Evolutionary conservation across 2,797 vertebrate species (phyloP), one percentile per base, ranked within the genome.

Genomic region (Vipera latastei): DNA sequence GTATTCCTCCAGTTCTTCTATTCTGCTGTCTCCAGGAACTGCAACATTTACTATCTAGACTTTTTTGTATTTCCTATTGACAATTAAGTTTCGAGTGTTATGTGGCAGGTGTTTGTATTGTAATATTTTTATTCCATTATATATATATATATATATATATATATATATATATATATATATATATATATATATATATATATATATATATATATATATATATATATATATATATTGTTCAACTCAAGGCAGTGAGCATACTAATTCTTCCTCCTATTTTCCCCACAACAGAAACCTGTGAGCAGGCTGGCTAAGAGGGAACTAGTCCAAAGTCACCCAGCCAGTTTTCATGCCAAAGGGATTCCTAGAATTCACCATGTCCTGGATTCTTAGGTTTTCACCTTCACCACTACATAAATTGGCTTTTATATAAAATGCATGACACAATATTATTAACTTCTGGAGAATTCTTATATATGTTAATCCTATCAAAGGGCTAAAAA

Each of bases 381-480:
- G 13, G n/a, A 32, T 69, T 69, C 63, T 69, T 69, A n/a, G 28
- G 5, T 6, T 32, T 16, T n/a, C 14, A 6, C 65, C 32, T 69
- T 69, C 5, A 32, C 65, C 65, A 69, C 5, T 69, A 32, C n/a
- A 16, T 32, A 32, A 69, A 69, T 16, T 69, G 65, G 65, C n/a
- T 32, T 69, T 69, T 69, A 32, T 69, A 69, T 69, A 32, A 32
- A 69, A 69, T 69, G 28, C 65, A 69, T 69, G n/a, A 69, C 65
- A 32, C 6, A 6, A 16, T 32, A 7, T 32, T 69, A 86, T 73
- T 16, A 44, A 85, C 0, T 0, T 12, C 56, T 56, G 90, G 51
- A 93, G n/a, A 83, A 56, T 92, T 12, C 4, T 63, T 0, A 0
- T 2, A 48, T 92, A n/a, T 44, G 86, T 90, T 89, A 63, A 91